Conservation (phyloP, 2,113 vertebrate genomes). For the Haemorhous mexicanus region DNA sequence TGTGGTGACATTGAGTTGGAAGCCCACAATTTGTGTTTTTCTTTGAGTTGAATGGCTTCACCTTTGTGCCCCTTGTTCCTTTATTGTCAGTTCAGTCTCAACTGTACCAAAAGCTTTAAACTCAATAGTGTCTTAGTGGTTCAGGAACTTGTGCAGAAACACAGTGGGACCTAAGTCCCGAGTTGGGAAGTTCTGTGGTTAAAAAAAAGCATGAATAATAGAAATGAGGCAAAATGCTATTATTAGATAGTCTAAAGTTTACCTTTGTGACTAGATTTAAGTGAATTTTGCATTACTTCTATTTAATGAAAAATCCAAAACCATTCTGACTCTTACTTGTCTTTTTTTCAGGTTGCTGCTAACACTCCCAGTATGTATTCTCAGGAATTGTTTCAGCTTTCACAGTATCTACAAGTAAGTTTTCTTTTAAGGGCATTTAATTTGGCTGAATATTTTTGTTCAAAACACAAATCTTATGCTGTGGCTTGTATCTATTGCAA, state of each 20-base stretch:
- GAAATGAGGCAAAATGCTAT: background rate
- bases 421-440: background rate
- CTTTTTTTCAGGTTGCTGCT: conserved; percentile 87
- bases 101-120: background rate
- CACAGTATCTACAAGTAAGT: conserved; percentile 98
- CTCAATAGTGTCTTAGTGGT: background rate
- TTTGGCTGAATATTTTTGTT: background rate
- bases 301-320: background rate
- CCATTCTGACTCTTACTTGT: background rate
- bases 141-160: background rate
- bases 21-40: background rate
- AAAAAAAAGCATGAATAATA: background rate
- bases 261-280: background rate
- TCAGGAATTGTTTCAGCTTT: conserved; percentile 99
- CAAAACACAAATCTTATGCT: background rate
- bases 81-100: background rate
- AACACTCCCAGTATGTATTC: conserved; percentile 99
- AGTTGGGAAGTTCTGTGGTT: background rate
- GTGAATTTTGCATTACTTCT: background rate
- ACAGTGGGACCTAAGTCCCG: background rate
- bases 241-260: background rate
- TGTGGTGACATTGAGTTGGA: background rate
- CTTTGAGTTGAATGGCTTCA: background rate
- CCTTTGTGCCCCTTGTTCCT: background rate
- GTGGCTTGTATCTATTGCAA: background rate